phyloP scores from a whole-genome alignment of 2,113 vertebrate species.

The Zosterops hypoxanthus region DNA sequence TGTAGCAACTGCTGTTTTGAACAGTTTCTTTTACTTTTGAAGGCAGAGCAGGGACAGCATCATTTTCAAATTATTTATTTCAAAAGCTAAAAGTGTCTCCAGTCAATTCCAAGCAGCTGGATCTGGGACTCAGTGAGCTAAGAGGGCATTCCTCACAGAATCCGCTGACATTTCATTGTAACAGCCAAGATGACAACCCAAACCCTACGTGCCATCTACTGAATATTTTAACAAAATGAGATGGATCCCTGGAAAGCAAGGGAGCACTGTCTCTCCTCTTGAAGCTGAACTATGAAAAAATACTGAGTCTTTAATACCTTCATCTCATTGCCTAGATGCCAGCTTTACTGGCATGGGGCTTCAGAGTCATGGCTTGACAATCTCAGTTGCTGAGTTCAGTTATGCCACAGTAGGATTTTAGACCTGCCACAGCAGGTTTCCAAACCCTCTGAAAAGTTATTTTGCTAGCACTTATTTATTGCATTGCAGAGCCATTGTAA shows the following conservation, averaged over 20 bases:
- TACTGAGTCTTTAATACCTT: not conserved
- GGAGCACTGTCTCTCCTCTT: not conserved
- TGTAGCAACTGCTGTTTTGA: slow-evolving; percentile 61
- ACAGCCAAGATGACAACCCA: not conserved
- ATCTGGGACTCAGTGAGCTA: not conserved
- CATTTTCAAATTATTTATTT: slow-evolving; percentile 66
- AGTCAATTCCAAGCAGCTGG: not conserved
- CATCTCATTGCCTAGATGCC: not conserved
- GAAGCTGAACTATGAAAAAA: not conserved
- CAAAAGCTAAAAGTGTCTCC: slow-evolving; percentile 35
- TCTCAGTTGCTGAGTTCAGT: not conserved
- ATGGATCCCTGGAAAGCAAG: not conserved
- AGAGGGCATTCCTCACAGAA: not conserved
- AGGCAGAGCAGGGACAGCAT: slow-evolving; percentile 36
- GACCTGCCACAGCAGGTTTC: not conserved
- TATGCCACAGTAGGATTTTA: not conserved
- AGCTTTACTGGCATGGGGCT: not conserved
- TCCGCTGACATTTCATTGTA: not conserved
- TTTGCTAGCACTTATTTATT: not conserved
- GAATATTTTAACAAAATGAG: slow-evolving; percentile 6
- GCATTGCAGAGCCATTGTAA: not conserved
- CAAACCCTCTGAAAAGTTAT: not conserved
- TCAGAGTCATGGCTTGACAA: not conserved
- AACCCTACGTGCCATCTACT: not conserved
- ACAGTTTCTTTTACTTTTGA: slow-evolving; percentile 44